Percentiles rank a stretch among this genome's conserved stretches.
phyloP scores from a whole-genome alignment of 2,888 invertebrate genomes.

The Mechanitis messenoides region DNA sequence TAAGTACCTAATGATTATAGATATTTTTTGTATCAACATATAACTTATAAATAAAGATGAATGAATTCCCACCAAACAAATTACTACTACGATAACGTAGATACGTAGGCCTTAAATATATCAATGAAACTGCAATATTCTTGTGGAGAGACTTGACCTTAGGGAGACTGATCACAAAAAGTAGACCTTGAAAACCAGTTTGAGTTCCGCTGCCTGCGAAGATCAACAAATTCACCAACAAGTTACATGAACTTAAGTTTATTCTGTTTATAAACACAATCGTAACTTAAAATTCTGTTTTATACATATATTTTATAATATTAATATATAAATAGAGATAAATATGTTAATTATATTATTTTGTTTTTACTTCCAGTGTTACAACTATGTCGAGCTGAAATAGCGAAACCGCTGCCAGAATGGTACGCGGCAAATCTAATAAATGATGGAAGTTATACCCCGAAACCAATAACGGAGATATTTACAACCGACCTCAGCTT shows the following conservation, averaged over 20 bases:
- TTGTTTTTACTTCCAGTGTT: constrained; percentile 53
- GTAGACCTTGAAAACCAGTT: constrained; percentile 54
- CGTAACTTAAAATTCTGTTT: no score
- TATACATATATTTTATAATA: no score
- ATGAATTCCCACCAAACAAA: background rate
- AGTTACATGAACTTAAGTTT: constrained; percentile 7
- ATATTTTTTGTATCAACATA: no score
- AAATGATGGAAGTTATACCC: constrained; percentile 56
- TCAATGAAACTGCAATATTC: constrained; percentile 33
- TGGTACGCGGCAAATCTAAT: constrained; percentile 68
- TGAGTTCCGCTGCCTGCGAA: constrained; percentile 34
- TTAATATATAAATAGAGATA: background rate
- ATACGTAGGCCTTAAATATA: background rate
- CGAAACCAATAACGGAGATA: constrained; percentile 60
- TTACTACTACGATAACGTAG: background rate
- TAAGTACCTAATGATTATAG: no score
- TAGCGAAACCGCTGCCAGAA: constrained; percentile 46
- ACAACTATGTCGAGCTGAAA: constrained; percentile 65
- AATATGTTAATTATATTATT: background rate
- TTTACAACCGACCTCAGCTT: constrained; percentile 55
- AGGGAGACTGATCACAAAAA: constrained; percentile 48
- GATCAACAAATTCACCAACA: constrained; percentile 29
- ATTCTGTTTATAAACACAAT: background rate
- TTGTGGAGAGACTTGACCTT: constrained; percentile 50
- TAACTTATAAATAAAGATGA: no score